These are phyloP conservation scores for Otocyon megalotis DNA, from an alignment of 2,113 vertebrate genomes.

Conservation along the genomic window DNA sequence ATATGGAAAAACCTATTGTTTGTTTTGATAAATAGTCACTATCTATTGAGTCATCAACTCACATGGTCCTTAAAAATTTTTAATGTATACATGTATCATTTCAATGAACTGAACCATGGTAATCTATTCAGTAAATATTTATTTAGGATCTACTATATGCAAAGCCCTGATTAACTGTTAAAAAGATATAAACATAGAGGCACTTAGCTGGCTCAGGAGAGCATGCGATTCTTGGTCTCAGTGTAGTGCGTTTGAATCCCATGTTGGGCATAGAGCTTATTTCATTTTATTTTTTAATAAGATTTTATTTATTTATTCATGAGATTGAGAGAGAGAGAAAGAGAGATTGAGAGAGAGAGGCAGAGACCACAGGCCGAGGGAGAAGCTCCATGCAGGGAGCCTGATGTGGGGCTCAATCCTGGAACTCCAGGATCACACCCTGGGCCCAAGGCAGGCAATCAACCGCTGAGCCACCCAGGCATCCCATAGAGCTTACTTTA, in stretches of 20 bases:
- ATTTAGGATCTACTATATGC: background rate
- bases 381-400: too few species aligned
- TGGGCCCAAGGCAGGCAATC: too few species aligned
- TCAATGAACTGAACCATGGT: background rate
- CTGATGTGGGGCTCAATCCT: too few species aligned
- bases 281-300: too few species aligned
- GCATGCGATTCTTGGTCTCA: background rate
- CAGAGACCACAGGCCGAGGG: too few species aligned
- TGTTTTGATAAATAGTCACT: background rate
- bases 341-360: background rate
- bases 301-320: too few species aligned
- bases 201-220: background rate
- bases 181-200: background rate
- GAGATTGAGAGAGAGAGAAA: too few species aligned
- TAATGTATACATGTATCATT: background rate
- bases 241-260: background rate
- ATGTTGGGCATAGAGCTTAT: background rate
- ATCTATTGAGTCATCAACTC: background rate
- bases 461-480: too few species aligned
- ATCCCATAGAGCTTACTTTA: too few species aligned
- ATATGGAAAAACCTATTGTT: conserved; percentile 10
- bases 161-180: background rate
- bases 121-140: conserved; percentile 36
- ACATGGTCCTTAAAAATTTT: background rate
- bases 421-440: too few species aligned